A percentile compares a stretch with the other conserved stretches of the same genome.
These are phyloP conservation scores for Lerista edwardsae DNA, from an alignment of 2,797 vertebrate genomes.

Conservation along the genomic window DNA sequence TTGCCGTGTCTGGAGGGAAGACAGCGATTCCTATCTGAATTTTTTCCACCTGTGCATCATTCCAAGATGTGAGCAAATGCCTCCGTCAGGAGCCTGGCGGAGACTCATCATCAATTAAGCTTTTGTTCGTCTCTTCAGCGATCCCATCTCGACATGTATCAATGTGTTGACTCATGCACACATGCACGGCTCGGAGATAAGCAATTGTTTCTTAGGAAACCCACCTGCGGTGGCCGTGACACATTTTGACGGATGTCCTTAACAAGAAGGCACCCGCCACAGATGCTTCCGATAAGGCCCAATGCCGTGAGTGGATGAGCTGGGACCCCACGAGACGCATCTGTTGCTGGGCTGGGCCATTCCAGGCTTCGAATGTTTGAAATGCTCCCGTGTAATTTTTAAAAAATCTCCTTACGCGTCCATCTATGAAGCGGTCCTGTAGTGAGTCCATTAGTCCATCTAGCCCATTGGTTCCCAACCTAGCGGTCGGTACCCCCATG, in stretches of 20 bases:
- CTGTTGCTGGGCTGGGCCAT: too few species aligned
- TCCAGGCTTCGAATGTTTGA: neutral
- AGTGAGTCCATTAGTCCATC: too few species aligned
- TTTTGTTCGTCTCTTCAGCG: neutral
- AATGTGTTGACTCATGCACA: slow-evolving; percentile 15
- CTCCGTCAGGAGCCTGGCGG: neutral
- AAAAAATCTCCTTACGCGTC: too few species aligned
- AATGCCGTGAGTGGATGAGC: neutral
- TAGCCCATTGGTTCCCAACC: too few species aligned
- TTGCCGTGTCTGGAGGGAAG: neutral
- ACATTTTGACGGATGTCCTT: neutral
- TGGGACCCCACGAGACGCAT: neutral
- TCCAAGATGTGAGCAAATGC: slow-evolving; percentile 9
- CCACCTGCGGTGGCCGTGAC: neutral
- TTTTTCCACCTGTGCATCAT: neutral
- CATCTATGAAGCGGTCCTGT: too few species aligned
- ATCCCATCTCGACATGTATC: slow-evolving; percentile 4
- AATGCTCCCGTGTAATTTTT: neutral
- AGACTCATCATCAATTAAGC: neutral
- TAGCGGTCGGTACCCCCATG: too few species aligned
- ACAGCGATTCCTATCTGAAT: neutral
- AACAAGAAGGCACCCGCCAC: neutral
- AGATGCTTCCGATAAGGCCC: neutral
- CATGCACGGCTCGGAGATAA: neutral
- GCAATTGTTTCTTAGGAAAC: neutral